Evolutionary conservation across 64 coral and sea anemone species (phyloP), one percentile per base, ranked within the genome.

Genomic region (Exaiptasia diaphana): DNA sequence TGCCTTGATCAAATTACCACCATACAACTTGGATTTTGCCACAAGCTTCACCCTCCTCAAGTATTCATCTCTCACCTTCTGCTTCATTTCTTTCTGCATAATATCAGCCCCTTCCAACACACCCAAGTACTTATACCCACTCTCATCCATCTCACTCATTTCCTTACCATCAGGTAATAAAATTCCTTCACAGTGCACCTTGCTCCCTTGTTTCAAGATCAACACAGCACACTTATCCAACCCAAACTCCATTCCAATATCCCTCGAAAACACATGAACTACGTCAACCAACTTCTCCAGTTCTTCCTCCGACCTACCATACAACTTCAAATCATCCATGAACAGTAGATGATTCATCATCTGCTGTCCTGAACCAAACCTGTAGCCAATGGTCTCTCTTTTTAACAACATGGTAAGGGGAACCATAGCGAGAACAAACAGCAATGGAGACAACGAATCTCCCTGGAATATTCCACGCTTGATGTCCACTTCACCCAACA

Each of bases 371-470:
- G n/a, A n/a, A n/a, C n/a, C n/a, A n/a, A n/a, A n/a, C n/a, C n/a
- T n/a, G n/a, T n/a, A n/a, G n/a, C n/a, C n/a, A n/a, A n/a, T n/a
- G n/a, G n/a, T n/a, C 75, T 21, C 53, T 56, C 53, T 57, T 53
- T 63, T 60, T 44, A 60, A 63, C 34, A 80, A 61, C 40, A 57
- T 60, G n/a, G 27, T 36, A 25, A 83, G 64, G 37, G 80, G 80
- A 50, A 69, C 52, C 46, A 83, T 29, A 20, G 62, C 29, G 13
- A 83, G 11, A 24, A 83, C 63, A 70, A 83, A 83, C n/a, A 83
- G 48, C 61, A 83, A 49, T 17, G 62, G 80, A 28, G 64, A 83
- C 44, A 83, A 41, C 22, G 42, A 53, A 71, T 83, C 64, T 14
- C 64, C 28, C 32, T 83, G 44, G 32, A 71, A 71, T 8, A 83